These are phyloP conservation scores for Hippocampus kuda DNA, from an alignment of 2,797 vertebrate species.

Conservation along the genomic window DNA sequence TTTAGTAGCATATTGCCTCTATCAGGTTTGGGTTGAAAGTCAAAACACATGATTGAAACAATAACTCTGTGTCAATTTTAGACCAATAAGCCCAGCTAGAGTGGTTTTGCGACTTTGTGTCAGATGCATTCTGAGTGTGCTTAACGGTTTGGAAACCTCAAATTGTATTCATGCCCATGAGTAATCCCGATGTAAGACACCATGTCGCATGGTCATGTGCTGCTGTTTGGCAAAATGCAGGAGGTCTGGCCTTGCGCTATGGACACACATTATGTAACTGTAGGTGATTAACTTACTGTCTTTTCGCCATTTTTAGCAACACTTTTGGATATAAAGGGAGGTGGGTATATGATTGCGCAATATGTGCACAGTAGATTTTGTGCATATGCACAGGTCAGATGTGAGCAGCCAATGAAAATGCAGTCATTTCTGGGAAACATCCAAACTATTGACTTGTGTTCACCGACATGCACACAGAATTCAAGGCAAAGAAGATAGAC, in stretches of 20 bases:
- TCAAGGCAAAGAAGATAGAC: no score
- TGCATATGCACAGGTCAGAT: slow-evolving; percentile 20
- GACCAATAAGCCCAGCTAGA: slow-evolving; percentile 18
- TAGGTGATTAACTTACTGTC: slow-evolving; percentile 28
- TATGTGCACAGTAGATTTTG: neutral
- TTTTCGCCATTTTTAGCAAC: slow-evolving; percentile 15
- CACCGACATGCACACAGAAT: neutral
- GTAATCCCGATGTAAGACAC: slow-evolving; percentile 60
- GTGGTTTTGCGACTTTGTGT: slow-evolving; percentile 34
- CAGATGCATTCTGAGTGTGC: slow-evolving; percentile 42
- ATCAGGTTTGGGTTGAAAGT: no score
- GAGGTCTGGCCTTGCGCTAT: slow-evolving; percentile 26
- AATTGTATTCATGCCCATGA: slow-evolving; percentile 47
- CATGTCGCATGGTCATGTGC: slow-evolving; percentile 39
- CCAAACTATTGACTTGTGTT: slow-evolving; percentile 30
- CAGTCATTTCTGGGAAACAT: slow-evolving; percentile 31
- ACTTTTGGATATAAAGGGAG: slow-evolving; percentile 9
- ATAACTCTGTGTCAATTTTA: neutral
- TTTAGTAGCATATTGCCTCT: neutral
- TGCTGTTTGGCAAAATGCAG: slow-evolving; percentile 38
- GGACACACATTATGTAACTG: slow-evolving; percentile 46
- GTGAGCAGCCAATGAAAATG: slow-evolving; percentile 32
- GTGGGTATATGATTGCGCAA: slow-evolving; percentile 27
- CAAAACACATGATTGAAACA: neutral
- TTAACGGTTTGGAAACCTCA: slow-evolving; percentile 45